Base-by-base conservation (phyloP, 2,797 vertebrate species). In the Sebastes diploproa region DNA sequence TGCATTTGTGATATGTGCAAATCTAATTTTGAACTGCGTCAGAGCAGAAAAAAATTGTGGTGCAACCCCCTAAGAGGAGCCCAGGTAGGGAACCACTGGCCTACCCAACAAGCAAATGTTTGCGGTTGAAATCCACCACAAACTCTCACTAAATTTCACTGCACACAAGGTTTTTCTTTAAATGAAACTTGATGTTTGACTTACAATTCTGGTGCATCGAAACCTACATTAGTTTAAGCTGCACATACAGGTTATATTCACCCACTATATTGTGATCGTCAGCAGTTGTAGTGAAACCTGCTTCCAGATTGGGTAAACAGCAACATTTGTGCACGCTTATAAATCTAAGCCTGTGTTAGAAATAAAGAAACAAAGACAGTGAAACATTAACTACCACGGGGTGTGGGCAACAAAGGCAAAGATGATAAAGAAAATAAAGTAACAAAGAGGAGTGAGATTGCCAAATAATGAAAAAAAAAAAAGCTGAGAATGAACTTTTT, bases 401-500 rank as follows among this genome's bases (percentile, higher is more conserved):
- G 54, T 81, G 64, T 25, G 20, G 42, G 58, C 68, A 83, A 75
- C 56, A 70, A 46, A 72, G 77, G 32, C 42, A 72, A 71, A 72
- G 23, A 63, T 46, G 71, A 69, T 73, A n/a, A 82, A 62, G 46
- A 60, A 78, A 42, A 66, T 7, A 64, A 59, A 42, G 5, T 30
- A 79, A 68, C 27, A 79, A 46, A 75, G 14, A 66, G 58, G 3
- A 77, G 36, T 27, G 50, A 71, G 59, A 56, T 75, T 72, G 67
- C 29, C 29, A 70, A 81, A 77, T 78, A 80, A 77, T 78, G 75
- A 14, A 50, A 70, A 75, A 85, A 67, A 67, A 67, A 30, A 72
- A 34, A 66, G 72, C 67, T 77, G 56, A 76, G 71, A 78, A 70
- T 80, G 25, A 82, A 83, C 76, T 72, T 83, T 76, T 79, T 71